A percentile compares a stretch with the other conserved stretches of the same genome.
These are phyloP conservation scores for Plebejus melissa DNA, from an alignment of 2,888 invertebrate species.

Conservation along the genomic window DNA sequence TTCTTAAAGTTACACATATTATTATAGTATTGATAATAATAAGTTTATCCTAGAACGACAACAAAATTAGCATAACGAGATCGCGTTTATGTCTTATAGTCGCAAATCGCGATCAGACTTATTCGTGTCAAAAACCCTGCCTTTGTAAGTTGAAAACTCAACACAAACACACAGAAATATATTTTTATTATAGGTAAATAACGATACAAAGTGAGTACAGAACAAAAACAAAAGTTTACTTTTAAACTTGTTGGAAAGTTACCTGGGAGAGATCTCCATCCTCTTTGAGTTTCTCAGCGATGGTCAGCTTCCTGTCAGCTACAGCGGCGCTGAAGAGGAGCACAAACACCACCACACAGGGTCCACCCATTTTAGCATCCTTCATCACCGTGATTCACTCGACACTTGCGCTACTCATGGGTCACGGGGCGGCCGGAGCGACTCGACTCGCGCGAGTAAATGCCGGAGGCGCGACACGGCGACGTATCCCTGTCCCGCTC, in stretches of 20 bases:
- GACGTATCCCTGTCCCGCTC: slow-evolving; percentile 53
- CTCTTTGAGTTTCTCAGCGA: slow-evolving; percentile 81
- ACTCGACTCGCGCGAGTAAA: slow-evolving; percentile 57
- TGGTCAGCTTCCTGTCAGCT: slow-evolving; percentile 69
- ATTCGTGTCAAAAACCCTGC: not conserved
- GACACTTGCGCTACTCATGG: slow-evolving; percentile 63
- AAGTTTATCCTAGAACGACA: not conserved
- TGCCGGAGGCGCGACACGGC: slow-evolving; percentile 61
- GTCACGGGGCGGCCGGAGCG: slow-evolving; percentile 47
- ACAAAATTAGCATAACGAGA: slow-evolving; percentile 19
- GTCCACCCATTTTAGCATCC: slow-evolving; percentile 53
- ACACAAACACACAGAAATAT: not conserved
- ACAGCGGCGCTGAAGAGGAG: slow-evolving; percentile 52
- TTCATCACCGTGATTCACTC: slow-evolving; percentile 43
- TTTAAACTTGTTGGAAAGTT: slow-evolving; percentile 39
- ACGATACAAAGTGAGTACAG: not conserved
- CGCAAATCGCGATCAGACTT: not conserved
- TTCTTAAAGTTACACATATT: not conserved
- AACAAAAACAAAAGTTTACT: slow-evolving; percentile 10
- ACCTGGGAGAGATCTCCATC: slow-evolving; percentile 85
- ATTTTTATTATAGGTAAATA: not conserved
- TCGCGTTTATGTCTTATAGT: not conserved
- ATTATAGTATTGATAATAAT: not conserved
- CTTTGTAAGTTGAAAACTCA: not conserved
- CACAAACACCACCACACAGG: slow-evolving; percentile 65